Base-by-base conservation (phyloP, 2,888 invertebrate genomes). In the Pheosia tremula region DNA sequence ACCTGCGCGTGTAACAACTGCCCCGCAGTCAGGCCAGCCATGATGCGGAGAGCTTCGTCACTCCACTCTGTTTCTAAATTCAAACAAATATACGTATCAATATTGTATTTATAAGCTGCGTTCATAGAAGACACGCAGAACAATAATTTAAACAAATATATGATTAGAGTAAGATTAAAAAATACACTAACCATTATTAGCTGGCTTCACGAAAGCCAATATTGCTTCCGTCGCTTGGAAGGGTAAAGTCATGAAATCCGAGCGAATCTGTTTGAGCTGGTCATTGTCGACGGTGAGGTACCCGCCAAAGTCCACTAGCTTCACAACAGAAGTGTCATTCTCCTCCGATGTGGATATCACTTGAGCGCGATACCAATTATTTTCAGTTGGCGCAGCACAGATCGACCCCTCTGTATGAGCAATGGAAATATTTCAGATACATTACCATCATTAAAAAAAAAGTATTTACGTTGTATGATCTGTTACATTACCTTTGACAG, bases 161-260 rank as follows among this genome's bases (percentile, higher is more conserved):
- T 4, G 4, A 1, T 43, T 9, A 8, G 1, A 43, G 3, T 43
- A 10, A 8, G 43, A 43, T 9, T 3, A 43, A 9, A 43, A 8
- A 43, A 43, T 11, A 47, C n/a, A 47, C 47, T 84, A 69, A 92
- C 93, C 93, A 96, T 98, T 96, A 83, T 95, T 95, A 62, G 95
- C 94, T 62, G 98, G 97, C 88, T 95, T 95, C 77, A 99, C 95
- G 90, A 98, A 96, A n/a, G 98, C 98, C 82, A 99, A 94, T 85
- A 97, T 95, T 85, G 99, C 98, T 94, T 99, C 99, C 57, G 98
- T 97, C 63, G 99, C 98, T 95, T 99, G 99, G 95, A 99, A 99
- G 60, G 99, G 99, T 87, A 99, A 94, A 63, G 96, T 95, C 95
- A 99, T 96, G 88, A 98, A 99, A 91, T 99, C 99, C 60, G 96